A percentile compares a stretch with the other conserved stretches of the same genome.
These are phyloP conservation scores for Solenodon paradoxus DNA, from an alignment of 2,113 vertebrate genomes.

Conservation along the genomic window DNA sequence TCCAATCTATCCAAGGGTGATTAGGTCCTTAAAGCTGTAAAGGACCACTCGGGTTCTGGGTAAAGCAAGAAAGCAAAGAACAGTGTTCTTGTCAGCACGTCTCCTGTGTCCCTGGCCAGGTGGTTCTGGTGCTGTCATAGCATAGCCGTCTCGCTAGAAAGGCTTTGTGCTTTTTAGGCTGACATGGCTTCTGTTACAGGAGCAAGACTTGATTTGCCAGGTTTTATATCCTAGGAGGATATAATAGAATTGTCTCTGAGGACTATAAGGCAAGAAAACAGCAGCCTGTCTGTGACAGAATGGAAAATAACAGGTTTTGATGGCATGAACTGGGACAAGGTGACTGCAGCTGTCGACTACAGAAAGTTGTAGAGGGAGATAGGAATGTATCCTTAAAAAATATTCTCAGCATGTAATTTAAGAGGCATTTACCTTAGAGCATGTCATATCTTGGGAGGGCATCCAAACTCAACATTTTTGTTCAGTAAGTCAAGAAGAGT, in stretches of 20 bases:
- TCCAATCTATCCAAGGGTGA: neutral
- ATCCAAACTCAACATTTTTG: neutral
- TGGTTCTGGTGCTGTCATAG: neutral
- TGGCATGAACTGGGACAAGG: neutral
- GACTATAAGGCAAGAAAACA: neutral
- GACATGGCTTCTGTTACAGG: neutral
- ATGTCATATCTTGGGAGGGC: neutral
- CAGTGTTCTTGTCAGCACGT: neutral
- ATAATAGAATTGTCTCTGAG: neutral
- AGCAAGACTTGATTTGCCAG: neutral
- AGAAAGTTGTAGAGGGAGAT: neutral
- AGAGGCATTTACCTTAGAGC: neutral
- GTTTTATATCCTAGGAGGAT: neutral
- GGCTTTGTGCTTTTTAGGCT: neutral
- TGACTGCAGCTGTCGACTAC: neutral
- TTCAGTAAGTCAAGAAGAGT: neutral
- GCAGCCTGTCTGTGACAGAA: neutral
- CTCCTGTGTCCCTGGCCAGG: neutral
- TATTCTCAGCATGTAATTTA: neutral
- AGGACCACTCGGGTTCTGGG: neutral
- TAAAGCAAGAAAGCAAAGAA: neutral
- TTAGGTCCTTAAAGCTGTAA: neutral
- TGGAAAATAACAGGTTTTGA: neutral
- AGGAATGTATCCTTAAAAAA: neutral
- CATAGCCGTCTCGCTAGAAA: neutral